These are phyloP conservation scores for Leucoptera coffeella DNA, from an alignment of 2,888 invertebrate genomes.

Conservation along the genomic window DNA sequence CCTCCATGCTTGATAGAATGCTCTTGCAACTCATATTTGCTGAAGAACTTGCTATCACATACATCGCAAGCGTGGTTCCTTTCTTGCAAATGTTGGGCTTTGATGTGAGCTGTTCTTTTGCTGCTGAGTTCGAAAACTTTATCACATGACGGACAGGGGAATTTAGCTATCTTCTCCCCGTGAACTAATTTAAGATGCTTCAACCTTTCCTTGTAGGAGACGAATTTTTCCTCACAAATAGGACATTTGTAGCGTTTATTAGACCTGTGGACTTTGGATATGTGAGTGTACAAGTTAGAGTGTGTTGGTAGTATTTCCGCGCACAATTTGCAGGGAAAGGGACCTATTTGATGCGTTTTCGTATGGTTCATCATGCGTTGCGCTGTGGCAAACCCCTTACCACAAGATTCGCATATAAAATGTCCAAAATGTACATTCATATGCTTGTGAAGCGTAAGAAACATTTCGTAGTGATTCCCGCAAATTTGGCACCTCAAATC, in stretches of 20 bases:
- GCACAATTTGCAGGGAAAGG: constrained; percentile 34
- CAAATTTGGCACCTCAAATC: constrained; percentile 34
- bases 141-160: constrained; percentile 34
- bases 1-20: constrained; percentile 50
- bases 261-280: constrained; percentile 26
- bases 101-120: constrained; percentile 30
- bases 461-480: constrained; percentile 36
- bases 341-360: constrained; percentile 27
- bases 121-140: constrained; percentile 37
- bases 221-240: constrained; percentile 37
- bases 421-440: constrained; percentile 44
- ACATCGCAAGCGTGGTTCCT: constrained; percentile 40
- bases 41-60: constrained; percentile 49
- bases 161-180: constrained; percentile 30
- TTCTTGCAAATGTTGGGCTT: constrained; percentile 36
- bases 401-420: constrained; percentile 40
- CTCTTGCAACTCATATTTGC: constrained; percentile 47
- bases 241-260: constrained; percentile 42
- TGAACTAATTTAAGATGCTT: constrained; percentile 32
- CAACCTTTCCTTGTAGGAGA: constrained; percentile 31
- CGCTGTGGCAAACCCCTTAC: constrained; percentile 31
- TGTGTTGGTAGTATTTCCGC: constrained; percentile 23
- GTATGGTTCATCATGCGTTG: constrained; percentile 36
- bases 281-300: constrained; percentile 26
- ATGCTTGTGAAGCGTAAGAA: constrained; percentile 34